A percentile compares a stretch with the other conserved stretches of the same genome.
phyloP scores from a whole-genome alignment of 1,140 invertebrate genomes.

The Trypoxylus dichotomus region DNA sequence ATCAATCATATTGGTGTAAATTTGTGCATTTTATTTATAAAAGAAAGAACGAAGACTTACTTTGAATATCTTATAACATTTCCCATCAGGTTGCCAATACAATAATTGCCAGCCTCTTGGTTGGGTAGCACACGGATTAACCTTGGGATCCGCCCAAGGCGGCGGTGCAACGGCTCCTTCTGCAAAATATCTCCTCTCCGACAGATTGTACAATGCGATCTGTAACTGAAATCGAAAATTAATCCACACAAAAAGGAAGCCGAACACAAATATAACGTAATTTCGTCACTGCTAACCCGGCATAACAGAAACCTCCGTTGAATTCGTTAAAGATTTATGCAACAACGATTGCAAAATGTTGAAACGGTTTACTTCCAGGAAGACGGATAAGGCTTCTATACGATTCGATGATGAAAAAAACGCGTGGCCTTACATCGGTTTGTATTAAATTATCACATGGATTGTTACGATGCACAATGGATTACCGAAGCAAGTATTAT shows the following conservation, averaged over 20 bases:
- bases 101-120: slow-evolving; percentile 81
- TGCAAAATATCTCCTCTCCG: not conserved
- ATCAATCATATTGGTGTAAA: too few species aligned
- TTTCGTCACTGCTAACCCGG: not conserved
- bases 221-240: not conserved
- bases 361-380: not conserved
- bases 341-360: not conserved
- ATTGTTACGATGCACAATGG: not conserved
- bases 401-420: not conserved
- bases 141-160: slow-evolving; percentile 77
- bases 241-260: not conserved
- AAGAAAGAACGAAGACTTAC: slow-evolving; percentile 52
- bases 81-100: slow-evolving; percentile 78
- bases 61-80: slow-evolving; percentile 84
- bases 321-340: not conserved
- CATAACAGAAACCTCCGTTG: not conserved
- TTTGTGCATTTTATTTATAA: not conserved
- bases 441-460: not conserved
- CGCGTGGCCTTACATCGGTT: not conserved
- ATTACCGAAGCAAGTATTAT: not conserved
- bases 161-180: slow-evolving; percentile 72
- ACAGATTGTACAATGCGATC: not conserved
- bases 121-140: slow-evolving; percentile 77
- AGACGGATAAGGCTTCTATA: not conserved
- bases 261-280: not conserved